Percentiles rank a stretch among this genome's conserved stretches.
phyloP scores from a whole-genome alignment of 1,140 invertebrate species.

The Hermatobates lingyangjiaoensis region DNA sequence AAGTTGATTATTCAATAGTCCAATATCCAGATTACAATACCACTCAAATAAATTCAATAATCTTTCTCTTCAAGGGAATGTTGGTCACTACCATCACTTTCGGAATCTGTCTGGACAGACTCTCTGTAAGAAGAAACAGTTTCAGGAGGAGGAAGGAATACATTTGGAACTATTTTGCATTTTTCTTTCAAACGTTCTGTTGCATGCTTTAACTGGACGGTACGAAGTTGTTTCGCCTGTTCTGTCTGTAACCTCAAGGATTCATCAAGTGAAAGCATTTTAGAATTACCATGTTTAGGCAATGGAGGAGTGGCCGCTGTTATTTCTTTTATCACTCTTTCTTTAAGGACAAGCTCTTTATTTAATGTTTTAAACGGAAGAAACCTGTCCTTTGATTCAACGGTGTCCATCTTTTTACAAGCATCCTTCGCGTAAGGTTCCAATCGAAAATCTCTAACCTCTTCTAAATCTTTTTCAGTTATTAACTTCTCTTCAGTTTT shows the following conservation, averaged over 20 bases:
- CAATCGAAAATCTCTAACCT: conserved; percentile 1
- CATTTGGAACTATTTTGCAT: not conserved
- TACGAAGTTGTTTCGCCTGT: conserved; percentile 24
- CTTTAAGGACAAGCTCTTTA: conserved; percentile 35
- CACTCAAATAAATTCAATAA: too few relatives aligned
- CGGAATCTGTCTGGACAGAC: not conserved
- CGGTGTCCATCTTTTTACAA: conserved; percentile 32
- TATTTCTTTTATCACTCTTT: conserved; percentile 40
- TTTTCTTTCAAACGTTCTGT: conserved; percentile 23
- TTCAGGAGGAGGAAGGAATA: not conserved
- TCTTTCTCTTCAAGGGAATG: not conserved
- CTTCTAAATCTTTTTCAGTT: conserved; percentile 26
- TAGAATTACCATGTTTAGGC: conserved; percentile 30
- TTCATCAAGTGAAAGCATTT: conserved; percentile 33
- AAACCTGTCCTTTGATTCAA: conserved; percentile 25
- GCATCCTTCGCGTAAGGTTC: conserved; percentile 33
- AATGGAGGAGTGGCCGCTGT: conserved; percentile 43
- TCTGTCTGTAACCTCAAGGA: conserved; percentile 34
- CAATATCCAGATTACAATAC: too few relatives aligned
- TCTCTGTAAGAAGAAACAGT: conserved; percentile 2
- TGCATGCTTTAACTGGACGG: conserved; percentile 28
- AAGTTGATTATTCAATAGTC: too few relatives aligned
- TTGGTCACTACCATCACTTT: conserved; percentile 2
- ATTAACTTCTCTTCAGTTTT: conserved; percentile 33
- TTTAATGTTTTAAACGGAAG: conserved; percentile 43